Base-by-base conservation (phyloP, 2,888 invertebrate genomes). In the Ormyrus labotus region DNA sequence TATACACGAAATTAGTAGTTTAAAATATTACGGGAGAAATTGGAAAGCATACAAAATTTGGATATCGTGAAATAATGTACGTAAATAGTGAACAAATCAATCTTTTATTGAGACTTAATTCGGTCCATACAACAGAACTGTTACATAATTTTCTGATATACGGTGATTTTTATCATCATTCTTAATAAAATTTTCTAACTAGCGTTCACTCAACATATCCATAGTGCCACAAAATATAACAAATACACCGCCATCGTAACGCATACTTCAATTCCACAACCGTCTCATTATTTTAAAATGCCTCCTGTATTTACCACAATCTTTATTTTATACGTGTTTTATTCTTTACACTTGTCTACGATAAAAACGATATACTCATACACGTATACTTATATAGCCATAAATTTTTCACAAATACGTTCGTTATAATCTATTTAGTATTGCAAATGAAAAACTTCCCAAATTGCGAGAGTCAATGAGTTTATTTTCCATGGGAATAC, bases 301-400 rank as follows among this genome's bases (percentile, higher is more conserved):
- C 64, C 64, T 55, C 34, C 48, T 60, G 63, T 65, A 65, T 73
- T 78, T 71, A 63, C 34, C 68, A 34, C 63, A 50, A 71, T 13
- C 55, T 67, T 78, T 71, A 13, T 19, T 68, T 58, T 76, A 51
- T 11, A 69, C 47, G 48, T 47, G 61, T 67, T 51, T 73, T n/a
- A 48, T 70, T 69, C 61, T 70, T 77, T 68, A 78, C 55, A 73
- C 55, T 63, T 34, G 60, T 67, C 72, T 78, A 78, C 19, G 64
- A 72, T 72, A 78, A 78, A 78, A 73, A 78, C 72, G 67, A 78
- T 68, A 78, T 72, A 65, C 67, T 68, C 57, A 78, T 78, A 78
- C 63, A 78, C 68, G 68, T 68, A 63, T 61, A 68, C 68, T 68
- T 61, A 73, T 73, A 68, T 73, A 78, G 53, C 63, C 72, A 57